Conservation (phyloP, 2,113 vertebrate genomes). For the Calyptomena viridis region DNA sequence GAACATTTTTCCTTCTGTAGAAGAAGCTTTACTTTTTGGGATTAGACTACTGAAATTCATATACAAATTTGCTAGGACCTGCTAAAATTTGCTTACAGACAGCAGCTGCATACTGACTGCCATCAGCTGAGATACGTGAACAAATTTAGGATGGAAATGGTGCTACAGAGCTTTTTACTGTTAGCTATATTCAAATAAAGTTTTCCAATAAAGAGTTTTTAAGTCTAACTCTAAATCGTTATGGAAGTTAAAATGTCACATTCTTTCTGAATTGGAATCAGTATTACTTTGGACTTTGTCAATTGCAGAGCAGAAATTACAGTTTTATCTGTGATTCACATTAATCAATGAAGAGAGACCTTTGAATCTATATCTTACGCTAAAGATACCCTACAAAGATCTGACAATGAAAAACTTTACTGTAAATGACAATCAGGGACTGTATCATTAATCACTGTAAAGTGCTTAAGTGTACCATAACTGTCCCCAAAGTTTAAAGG, state of each 20-base stretch:
- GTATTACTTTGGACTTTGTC: background rate
- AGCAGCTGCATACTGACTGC: background rate
- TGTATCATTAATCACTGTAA: background rate
- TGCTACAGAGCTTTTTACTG: background rate
- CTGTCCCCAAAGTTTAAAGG: background rate
- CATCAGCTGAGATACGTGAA: background rate
- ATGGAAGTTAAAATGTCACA: background rate
- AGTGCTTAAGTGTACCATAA: background rate
- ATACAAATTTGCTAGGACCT: background rate
- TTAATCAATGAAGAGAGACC: background rate
- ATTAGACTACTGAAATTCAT: background rate
- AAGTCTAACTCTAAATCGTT: background rate
- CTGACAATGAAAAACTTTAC: background rate
- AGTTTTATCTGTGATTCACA: background rate
- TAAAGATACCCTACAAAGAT: background rate
- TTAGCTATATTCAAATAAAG: background rate
- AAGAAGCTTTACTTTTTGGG: background rate
- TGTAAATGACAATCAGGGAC: background rate
- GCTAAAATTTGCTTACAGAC: background rate
- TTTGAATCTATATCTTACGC: background rate
- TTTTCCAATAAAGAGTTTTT: background rate
- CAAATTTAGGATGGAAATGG: background rate
- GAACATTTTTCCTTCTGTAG: background rate
- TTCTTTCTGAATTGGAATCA: background rate
- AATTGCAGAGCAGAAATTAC: background rate